These are phyloP conservation scores for Coronaproctus castanopsis DNA, from an alignment of 2,888 invertebrate species.

Conservation along the genomic window DNA sequence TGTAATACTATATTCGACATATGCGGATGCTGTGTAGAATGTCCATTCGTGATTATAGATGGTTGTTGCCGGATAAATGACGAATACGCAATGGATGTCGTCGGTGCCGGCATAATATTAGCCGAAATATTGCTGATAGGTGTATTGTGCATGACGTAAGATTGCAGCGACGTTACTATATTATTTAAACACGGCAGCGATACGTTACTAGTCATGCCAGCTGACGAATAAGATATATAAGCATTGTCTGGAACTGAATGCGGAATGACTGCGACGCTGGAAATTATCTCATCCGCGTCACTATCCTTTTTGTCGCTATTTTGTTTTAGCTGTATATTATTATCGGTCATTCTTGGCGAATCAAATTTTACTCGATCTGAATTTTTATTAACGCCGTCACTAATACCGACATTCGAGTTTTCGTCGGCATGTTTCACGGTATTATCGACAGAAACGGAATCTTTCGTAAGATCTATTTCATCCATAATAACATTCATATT, in stretches of 20 bases:
- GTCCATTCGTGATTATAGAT: not conserved
- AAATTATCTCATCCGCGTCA: not conserved
- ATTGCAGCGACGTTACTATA: not conserved
- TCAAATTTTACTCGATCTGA: not conserved
- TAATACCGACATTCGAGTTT: not conserved
- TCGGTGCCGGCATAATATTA: not conserved
- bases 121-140: not conserved
- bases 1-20: not conserved
- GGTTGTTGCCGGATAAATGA: not conserved
- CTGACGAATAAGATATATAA: not conserved
- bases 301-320: not conserved
- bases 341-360: not conserved
- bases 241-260: not conserved
- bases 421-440: not conserved
- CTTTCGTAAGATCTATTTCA: conserved; percentile 9
- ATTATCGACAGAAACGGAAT: not conserved
- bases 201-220: not conserved
- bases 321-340: not conserved
- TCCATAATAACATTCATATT: conserved; percentile 3
- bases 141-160: not conserved
- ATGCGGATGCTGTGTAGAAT: not conserved
- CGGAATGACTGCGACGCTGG: not conserved
- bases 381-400: not conserved
- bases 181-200: not conserved
- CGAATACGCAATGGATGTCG: not conserved